Evolutionary conservation across 2,888 invertebrate species (phyloP).

Genomic region (Bellardia bayeri): DNA sequence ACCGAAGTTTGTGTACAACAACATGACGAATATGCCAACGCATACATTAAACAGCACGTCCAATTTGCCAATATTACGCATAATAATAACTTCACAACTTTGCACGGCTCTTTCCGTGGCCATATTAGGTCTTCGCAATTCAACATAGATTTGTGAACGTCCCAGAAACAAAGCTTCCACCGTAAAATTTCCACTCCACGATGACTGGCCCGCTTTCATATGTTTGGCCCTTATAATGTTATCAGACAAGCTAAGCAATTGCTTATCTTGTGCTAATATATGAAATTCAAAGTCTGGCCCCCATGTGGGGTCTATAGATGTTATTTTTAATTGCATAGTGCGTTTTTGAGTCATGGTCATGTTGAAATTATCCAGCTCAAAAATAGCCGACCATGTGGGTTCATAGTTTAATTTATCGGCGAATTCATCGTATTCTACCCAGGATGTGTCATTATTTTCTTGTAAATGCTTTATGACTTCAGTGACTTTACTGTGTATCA

Average conservation of each 20-base stretch:
- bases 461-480: background rate
- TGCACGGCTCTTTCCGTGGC: slow-evolving; percentile 77
- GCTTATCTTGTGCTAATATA: slow-evolving; percentile 71
- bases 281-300: slow-evolving; percentile 68
- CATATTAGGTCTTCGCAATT: slow-evolving; percentile 65
- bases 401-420: background rate
- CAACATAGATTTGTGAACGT: slow-evolving; percentile 76
- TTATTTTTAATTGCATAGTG: slow-evolving; percentile 68
- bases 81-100: slow-evolving; percentile 85
- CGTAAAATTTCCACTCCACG: slow-evolving; percentile 74
- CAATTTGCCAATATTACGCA: slow-evolving; percentile 86
- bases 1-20: slow-evolving; percentile 94
- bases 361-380: slow-evolving; percentile 59
- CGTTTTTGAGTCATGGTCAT: slow-evolving; percentile 72
- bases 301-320: slow-evolving; percentile 66
- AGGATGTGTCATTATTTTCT: background rate
- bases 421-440: background rate
- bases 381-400: slow-evolving; percentile 69
- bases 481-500: background rate
- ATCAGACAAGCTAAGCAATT: slow-evolving; percentile 73
- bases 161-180: slow-evolving; percentile 77
- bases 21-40: slow-evolving; percentile 89
- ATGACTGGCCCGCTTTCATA: slow-evolving; percentile 36
- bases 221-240: slow-evolving; percentile 74
- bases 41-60: slow-evolving; percentile 89